Evolutionary conservation across 2,113 vertebrate genomes (phyloP).

Genomic region (Myiozetetes cayanensis): DNA sequence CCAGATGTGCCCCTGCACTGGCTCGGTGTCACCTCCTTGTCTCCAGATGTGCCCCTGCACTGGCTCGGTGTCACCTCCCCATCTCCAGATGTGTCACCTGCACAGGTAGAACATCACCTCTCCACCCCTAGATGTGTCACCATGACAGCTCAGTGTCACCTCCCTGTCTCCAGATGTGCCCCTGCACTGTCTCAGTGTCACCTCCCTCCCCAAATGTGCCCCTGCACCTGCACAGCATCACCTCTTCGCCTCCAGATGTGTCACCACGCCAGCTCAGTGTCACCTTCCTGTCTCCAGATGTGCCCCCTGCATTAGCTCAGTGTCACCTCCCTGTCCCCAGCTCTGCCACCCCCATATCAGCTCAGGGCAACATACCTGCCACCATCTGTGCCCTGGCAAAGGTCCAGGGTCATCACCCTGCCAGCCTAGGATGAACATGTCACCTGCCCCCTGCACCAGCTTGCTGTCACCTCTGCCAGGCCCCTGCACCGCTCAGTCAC

Average conservation of each 20-base stretch:
- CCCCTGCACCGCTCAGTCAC: neutral
- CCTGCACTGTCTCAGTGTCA: rapidly evolving
- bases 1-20: too few species aligned
- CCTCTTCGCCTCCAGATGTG: too few species aligned
- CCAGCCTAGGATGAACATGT: neutral
- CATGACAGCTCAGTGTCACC: neutral
- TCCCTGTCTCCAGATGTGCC: neutral
- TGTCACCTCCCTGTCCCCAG: neutral
- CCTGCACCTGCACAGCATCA: neutral
- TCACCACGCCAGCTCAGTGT: neutral
- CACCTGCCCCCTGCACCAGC: neutral
- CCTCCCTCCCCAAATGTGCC: too few species aligned
- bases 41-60: too few species aligned
- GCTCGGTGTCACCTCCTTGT: too few species aligned
- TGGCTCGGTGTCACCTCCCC: too few species aligned
- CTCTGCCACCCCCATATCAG: neutral
- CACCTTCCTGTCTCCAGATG: neutral
- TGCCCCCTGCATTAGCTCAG: neutral
- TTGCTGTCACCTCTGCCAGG: neutral
- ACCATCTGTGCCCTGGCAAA: neutral
- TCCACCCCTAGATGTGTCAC: neutral
- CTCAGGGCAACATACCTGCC: neutral
- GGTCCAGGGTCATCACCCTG: neutral
- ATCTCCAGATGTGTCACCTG: neutral
- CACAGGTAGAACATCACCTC: neutral